Evolutionary conservation across 2,888 invertebrate genomes (phyloP), one percentile per base, ranked within the genome.

Genomic region (Eupithecia centaureata): DNA sequence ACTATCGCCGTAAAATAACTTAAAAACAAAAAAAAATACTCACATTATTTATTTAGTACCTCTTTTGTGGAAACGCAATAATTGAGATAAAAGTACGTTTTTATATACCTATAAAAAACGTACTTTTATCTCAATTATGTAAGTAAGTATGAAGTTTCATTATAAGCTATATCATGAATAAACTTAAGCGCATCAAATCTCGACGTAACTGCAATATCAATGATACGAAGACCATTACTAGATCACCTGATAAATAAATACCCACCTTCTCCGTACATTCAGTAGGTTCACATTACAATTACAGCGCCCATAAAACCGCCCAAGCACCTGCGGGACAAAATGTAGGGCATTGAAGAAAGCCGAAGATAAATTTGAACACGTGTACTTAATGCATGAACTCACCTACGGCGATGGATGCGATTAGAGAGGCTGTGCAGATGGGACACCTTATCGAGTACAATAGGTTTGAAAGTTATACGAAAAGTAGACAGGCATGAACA

Each of bases 311-410:
- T 27, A 27, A 27, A 38, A 56, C n/a, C 32, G n/a, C 35, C 27
- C 22, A 35, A 68, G 64, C 32, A 57, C 57, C 35, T 7, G 61
- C 38, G 32, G 57, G 64, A 51, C 63, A 61, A 58, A 57, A 63
- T 58, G 70, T 57, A 66, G 58, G 22, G 52, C 70, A 63, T 70
- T 65, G 65, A 70, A 77, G 74, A 74, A 76, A 75, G 71, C 60
- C 62, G 59, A 68, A 67, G 68, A 76, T 79, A 77, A 79, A 82
- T 81, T 77, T 76, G 73, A 72, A 71, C 82, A 75, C 76, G 72
- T 80, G 78, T 77, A 76, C 69, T 77, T 82, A 80, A 82, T 81
- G 79, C 76, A 79, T 73, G 79, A 77, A 75, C 75, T 77, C 76
- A 69, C 73, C 47, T 10, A 18, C 8, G n/a, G 42, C n/a, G 42